Evolutionary conservation across 2,888 invertebrate genomes (phyloP), one percentile per base, ranked within the genome.

Genomic region (Thymelicus acteon): DNA sequence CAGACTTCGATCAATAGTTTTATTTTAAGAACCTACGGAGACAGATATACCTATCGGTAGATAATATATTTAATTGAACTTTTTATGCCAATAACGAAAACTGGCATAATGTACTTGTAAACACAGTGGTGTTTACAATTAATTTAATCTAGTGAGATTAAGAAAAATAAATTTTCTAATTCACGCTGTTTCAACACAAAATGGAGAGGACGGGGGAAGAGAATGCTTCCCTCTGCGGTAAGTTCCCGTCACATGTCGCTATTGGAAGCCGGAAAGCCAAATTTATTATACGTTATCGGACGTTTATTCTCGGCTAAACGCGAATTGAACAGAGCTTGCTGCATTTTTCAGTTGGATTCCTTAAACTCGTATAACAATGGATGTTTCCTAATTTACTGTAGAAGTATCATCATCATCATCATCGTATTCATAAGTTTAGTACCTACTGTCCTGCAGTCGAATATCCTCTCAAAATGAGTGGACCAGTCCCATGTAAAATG

Each of bases 281-380:
- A 70, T 70, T 70, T 70, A 70, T 70, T 70, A 49, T 62, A 47
- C 19, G 54, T 52, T 69, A 63, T 69, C 57, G 58, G 13, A 48
- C 69, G 48, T 52, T 62, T 58, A 47, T 63, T 39, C 37, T 39
- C 48, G 40, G n/a, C 2, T 40, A 48, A 62, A 69, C 57, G 40
- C 39, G 62, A 13, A 62, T 57, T 69, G 44, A 57, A 69, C 47
- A 31, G 19, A 57, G 24, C 54, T 40, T 10, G 24, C 37, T 48
- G 15, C 66, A 60, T 48, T n/a, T 67, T 67, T 60, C 57, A 64
- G 13, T 44, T 13, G 61, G 10, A n/a, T 39, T 60, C 13, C n/a
- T 52, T 10, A 44, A 44, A 12, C 12, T 10, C 8, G 44, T 12
- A 4, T 12, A 44, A 12, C 44, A 44, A 44, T 12, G 44, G 12